A percentile compares a stretch with the other conserved stretches of the same genome.
Conservation (phyloP, 2,113 vertebrate genomes). For the Archilochus colubris region DNA sequence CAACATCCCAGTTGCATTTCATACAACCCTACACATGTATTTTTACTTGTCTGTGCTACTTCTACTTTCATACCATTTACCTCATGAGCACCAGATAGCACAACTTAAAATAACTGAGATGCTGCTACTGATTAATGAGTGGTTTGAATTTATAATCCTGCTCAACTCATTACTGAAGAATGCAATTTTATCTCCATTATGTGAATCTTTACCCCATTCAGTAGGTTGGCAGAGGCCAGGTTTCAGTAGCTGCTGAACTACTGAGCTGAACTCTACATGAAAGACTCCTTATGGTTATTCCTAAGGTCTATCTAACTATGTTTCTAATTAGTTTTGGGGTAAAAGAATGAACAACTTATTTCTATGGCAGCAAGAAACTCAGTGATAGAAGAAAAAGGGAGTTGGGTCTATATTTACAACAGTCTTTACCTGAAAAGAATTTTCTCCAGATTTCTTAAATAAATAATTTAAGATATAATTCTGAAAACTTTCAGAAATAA, state of each 20-base stretch:
- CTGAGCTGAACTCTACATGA: background rate
- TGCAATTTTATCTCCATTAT: background rate
- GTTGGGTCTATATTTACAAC: slow-evolving; percentile 30
- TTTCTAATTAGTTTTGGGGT: slow-evolving; percentile 26
- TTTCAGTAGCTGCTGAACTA: background rate
- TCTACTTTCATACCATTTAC: background rate
- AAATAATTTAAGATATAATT: no score
- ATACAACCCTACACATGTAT: background rate
- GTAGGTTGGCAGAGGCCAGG: background rate
- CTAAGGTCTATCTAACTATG: background rate
- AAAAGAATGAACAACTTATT: slow-evolving; percentile 41
- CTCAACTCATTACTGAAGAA: background rate
- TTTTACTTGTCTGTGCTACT: background rate
- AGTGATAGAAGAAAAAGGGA: background rate
- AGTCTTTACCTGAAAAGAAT: slow-evolving; percentile 1
- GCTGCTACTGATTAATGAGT: background rate
- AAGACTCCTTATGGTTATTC: slow-evolving; percentile 25
- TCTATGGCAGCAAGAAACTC: slow-evolving; percentile 49
- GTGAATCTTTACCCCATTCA: background rate
- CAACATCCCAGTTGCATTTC: background rate
- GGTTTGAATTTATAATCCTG: slow-evolving; percentile 17
- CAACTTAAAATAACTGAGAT: background rate
- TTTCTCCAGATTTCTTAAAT: background rate
- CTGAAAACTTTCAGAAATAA: background rate
- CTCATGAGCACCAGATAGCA: background rate